phyloP scores from a whole-genome alignment of 2,888 invertebrate genomes.

The Lottia gigantea region DNA sequence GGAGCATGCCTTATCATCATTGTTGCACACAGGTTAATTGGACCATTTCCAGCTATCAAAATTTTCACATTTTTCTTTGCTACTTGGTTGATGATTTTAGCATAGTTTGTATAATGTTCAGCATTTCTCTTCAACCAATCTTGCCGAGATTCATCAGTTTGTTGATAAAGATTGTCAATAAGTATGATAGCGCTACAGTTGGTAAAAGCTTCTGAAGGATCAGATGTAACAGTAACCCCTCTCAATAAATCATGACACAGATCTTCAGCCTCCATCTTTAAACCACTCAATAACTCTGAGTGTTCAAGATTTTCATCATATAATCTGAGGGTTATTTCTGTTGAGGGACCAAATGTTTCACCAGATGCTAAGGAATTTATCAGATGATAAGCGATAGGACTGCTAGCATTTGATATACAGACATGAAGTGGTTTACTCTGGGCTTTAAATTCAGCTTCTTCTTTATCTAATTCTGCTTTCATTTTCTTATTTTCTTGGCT shows the following conservation, averaged over 20 bases:
- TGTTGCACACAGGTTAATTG: slow-evolving; percentile 60
- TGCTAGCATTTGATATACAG: slow-evolving; percentile 62
- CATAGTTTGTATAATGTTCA: slow-evolving; percentile 52
- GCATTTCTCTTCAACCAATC: slow-evolving; percentile 54
- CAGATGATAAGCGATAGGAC: slow-evolving; percentile 51
- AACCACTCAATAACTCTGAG: slow-evolving; percentile 43
- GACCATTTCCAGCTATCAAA: slow-evolving; percentile 58
- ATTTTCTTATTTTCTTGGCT: slow-evolving; percentile 58
- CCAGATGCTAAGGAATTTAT: slow-evolving; percentile 53
- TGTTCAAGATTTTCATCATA: slow-evolving; percentile 44
- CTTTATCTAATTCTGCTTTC: slow-evolving; percentile 55
- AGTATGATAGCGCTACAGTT: slow-evolving; percentile 56
- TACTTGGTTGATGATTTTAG: slow-evolving; percentile 50
- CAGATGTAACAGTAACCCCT: slow-evolving; percentile 44
- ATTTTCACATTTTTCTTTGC: slow-evolving; percentile 57
- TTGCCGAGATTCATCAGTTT: slow-evolving; percentile 41
- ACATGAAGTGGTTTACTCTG: slow-evolving; percentile 57
- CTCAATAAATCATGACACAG: slow-evolving; percentile 52
- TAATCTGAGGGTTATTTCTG: slow-evolving; percentile 57
- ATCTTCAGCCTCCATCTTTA: slow-evolving; percentile 62
- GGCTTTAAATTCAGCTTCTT: slow-evolving; percentile 45
- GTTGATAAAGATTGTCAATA: slow-evolving; percentile 46
- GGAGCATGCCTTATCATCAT: slow-evolving; percentile 61
- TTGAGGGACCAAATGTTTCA: slow-evolving; percentile 54
- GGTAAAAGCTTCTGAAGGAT: slow-evolving; percentile 51